Evolutionary conservation across 2,797 vertebrate genomes (phyloP).

Genomic region (Hydrophis major): DNA sequence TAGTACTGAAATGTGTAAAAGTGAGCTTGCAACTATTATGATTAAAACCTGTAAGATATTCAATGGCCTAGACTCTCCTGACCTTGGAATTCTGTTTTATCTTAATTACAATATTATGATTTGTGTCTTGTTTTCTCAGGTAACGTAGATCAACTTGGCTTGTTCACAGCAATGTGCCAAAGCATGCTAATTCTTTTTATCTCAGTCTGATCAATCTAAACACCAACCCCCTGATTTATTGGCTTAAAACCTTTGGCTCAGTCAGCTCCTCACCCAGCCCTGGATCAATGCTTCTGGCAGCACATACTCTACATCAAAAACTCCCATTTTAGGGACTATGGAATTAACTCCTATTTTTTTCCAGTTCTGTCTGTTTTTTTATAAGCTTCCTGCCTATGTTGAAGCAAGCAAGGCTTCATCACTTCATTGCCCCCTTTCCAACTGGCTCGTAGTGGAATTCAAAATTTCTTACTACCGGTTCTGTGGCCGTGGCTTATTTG

Average conservation of each 20-base stretch:
- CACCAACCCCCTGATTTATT: background rate
- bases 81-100: background rate
- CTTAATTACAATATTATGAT: background rate
- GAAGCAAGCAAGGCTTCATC: background rate
- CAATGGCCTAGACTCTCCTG: background rate
- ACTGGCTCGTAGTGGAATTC: background rate
- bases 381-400: background rate
- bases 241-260: background rate
- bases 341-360: background rate
- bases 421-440: background rate
- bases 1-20: background rate
- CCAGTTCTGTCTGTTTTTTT: background rate
- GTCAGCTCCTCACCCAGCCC: background rate
- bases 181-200: background rate
- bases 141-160: background rate
- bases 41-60: background rate
- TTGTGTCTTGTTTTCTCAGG: background rate
- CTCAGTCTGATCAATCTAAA: background rate
- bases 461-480: too few relatives aligned
- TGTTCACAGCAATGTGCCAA: background rate
- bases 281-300: background rate
- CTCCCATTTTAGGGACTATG: background rate
- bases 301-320: background rate
- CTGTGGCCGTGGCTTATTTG: too few relatives aligned
- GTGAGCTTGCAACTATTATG: background rate